Evolutionary conservation across 2,797 vertebrate species (phyloP).

Genomic region (Paedocypris micromegethes): DNA sequence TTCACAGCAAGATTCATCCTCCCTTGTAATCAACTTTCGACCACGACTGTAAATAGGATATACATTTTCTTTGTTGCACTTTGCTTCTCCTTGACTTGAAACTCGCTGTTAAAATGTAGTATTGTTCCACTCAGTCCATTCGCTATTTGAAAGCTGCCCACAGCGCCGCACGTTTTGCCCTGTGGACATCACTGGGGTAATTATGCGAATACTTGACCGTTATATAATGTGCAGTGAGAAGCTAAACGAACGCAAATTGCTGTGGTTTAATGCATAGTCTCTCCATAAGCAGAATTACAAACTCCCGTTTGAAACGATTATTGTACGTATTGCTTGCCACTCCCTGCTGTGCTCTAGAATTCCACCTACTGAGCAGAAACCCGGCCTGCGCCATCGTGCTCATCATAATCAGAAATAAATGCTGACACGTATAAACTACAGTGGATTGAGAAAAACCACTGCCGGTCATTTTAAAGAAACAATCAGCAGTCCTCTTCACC

Average conservation of each 20-base stretch:
- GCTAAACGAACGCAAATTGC: constrained; percentile 1
- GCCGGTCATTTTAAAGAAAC: constrained; percentile 14
- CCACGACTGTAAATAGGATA: too few relatives aligned
- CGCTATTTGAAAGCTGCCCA: constrained; percentile 16
- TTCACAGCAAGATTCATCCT: too few relatives aligned
- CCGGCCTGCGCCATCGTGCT: background rate
- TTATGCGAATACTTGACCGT: background rate
- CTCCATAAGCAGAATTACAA: background rate
- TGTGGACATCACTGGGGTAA: constrained; percentile 1
- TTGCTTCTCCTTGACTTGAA: too few relatives aligned
- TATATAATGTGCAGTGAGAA: background rate
- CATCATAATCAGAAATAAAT: constrained; percentile 19
- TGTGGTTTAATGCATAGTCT: constrained; percentile 24
- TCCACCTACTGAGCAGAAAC: background rate
- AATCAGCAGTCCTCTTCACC: constrained; percentile 63
- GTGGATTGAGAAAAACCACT: constrained; percentile 20
- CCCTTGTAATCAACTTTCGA: too few relatives aligned
- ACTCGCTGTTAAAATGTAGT: too few relatives aligned
- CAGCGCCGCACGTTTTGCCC: constrained; percentile 9
- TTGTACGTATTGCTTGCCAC: constrained; percentile 19
- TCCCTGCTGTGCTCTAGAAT: constrained; percentile 26
- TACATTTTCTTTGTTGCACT: too few relatives aligned
- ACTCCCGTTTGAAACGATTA: background rate
- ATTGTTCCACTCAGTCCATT: too few relatives aligned
- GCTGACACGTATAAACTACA: constrained; percentile 17